Base-by-base conservation (phyloP, 35 echinoderm and acorn worm species). In the Stichopus chloronotus region DNA sequence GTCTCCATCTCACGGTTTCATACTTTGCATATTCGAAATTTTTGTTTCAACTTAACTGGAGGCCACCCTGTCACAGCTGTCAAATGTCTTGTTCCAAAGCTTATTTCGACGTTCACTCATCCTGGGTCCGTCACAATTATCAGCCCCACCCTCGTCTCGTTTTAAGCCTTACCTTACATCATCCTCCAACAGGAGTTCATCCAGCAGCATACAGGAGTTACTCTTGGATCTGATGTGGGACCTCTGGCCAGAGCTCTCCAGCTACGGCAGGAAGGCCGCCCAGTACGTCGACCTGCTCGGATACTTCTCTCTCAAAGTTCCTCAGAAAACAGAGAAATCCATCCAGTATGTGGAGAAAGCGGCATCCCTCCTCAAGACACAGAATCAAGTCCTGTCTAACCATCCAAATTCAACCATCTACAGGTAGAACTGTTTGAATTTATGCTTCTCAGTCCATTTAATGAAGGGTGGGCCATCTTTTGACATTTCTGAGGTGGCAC, bases 341-440 rank as follows among this genome's bases (percentile, higher is more conserved):
- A 55, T 93, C 43, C 96, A 98, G 93, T 98, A 95, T 91, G 97
- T 99, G 0, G 93, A 99, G 83, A 99, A 99, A 81, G 97, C 97
- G 56, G 95, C 95, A 82, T 89, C 94, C 52, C 72, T 99, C 23
- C 88, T 99, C 59, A 99, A 96, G 85, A 87, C 95, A 8, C 97
- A 99, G 94, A 99, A 99, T 72, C 93, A 95, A 79, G 90, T 92
- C 16, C 92, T 99, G 0, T 92, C 95, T 14, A 99, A 99, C 86
- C 97, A 99, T 94, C 95, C 97, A 25, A 99, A 99, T 76, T 99
- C 97, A 1, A 99, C 94, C 85, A 96, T 99, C 92, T 99, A 99
- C 94, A 99, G 96, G 97, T 99, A 94, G 92, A 93, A 43, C 30
- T 43, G 30, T 43, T 43, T 3, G 30, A 24, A 25, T 0, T 43